These are phyloP conservation scores for Arion vulgaris DNA, from an alignment of 1,140 invertebrate genomes.

Conservation along the genomic window DNA sequence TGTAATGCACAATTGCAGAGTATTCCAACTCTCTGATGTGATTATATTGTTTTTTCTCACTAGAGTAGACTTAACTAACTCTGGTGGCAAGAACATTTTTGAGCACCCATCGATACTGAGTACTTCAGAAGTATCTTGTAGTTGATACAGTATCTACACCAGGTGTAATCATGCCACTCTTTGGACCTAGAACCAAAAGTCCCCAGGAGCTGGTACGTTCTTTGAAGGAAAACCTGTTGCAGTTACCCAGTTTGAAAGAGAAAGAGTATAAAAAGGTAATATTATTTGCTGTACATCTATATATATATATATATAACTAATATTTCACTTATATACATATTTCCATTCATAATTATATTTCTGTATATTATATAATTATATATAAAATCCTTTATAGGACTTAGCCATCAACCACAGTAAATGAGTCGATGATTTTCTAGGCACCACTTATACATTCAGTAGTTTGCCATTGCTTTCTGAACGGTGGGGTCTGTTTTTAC, in stretches of 20 bases:
- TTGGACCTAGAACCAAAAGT: constrained; percentile 69
- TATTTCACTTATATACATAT: too few species aligned
- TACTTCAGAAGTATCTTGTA: background rate
- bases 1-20: background rate
- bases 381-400: too few species aligned
- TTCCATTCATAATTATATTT: too few species aligned
- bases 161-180: constrained; percentile 64
- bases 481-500: too few species aligned
- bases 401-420: too few species aligned
- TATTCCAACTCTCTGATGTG: background rate
- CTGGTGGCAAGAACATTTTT: background rate
- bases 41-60: background rate
- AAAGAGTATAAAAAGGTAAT: constrained; percentile 95
- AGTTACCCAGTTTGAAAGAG: constrained; percentile 74
- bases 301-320: too few species aligned
- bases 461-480: too few species aligned
- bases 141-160: background rate
- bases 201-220: constrained; percentile 70
- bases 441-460: too few species aligned
- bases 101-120: background rate
- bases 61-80: background rate
- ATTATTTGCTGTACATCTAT: too few species aligned
- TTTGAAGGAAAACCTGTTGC: constrained; percentile 64
- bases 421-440: too few species aligned
- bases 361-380: too few species aligned